Base-by-base conservation (phyloP, 2,113 vertebrate genomes). In the Mesoclemmys tuberculata region DNA sequence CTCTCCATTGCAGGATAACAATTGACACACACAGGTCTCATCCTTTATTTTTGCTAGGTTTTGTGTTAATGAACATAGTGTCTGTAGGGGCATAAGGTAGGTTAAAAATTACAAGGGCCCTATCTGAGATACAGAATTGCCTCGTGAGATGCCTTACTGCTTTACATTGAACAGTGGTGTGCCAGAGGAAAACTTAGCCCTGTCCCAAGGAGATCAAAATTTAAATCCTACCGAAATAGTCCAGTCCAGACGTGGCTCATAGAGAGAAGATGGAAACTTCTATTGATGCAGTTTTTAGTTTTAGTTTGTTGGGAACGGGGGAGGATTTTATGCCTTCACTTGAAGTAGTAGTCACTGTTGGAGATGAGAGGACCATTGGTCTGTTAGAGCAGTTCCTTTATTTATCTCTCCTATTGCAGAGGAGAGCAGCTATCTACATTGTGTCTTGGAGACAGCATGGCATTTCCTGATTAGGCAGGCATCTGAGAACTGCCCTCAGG, bases 381-480 rank as follows among this genome's bases (percentile, higher is more conserved):
- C 1, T 29, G 31, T 4, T 3, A 86, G 19, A 41, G 13, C 7
- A 13, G 61, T 84, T 56, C n/a, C 80, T 90, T 82, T 52, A 26
- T 51, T 55, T n/a, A 77, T 77, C 80, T 85, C 27, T 93, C 11
- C 10, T 11, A 7, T 49, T 55, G 49, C 75, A 80, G 84, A 11
- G 61, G 27, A 46, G 71, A 68, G 55, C 48, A 90, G 71, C 2
- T 64, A 71, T 64, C 77, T 84, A 2, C 16, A 3, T 27, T 21
- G 61, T 6, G 13, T 51, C 82, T 84, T 74, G 49, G 87, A 49
- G 84, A 38, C 46, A 80, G 26, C 18, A 0, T 35, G 31, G 49
- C 12, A 80, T 41, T n/a, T n/a, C 0, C 0, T 11, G 22, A 3
- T 88, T 41, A 4, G 38, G 4, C 4, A 74, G 19, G 49, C 0